Conservation (phyloP, 2,797 vertebrate species). For the Xenentodon cancila region DNA sequence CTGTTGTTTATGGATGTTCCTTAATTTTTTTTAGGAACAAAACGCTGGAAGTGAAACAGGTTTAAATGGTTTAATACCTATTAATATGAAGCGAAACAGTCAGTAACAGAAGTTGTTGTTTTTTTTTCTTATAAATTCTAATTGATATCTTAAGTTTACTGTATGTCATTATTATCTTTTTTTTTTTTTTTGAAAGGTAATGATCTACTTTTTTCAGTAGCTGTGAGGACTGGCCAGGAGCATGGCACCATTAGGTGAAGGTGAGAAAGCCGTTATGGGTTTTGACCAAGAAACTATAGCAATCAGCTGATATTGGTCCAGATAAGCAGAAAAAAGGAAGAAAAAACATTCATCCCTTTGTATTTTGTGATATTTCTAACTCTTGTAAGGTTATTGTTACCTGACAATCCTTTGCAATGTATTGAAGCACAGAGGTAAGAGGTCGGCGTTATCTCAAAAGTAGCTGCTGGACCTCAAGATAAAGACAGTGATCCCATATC, state of each 20-base stretch:
- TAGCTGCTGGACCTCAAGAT: not conserved
- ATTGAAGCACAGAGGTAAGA: conserved; percentile 14
- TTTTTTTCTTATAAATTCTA: not conserved
- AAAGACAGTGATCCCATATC: conserved; percentile 9
- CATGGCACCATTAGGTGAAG: conserved; percentile 14
- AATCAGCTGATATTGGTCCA: no score
- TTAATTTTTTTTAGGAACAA: conserved; percentile 33
- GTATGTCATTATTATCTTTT: not conserved
- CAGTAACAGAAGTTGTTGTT: not conserved
- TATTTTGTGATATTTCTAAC: conserved; percentile 18
- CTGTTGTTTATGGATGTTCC: conserved; percentile 47
- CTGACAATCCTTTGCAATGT: conserved; percentile 25
- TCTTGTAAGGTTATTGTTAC: conserved; percentile 28
- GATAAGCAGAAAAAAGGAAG: no score
- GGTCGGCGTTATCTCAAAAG: conserved; percentile 11
- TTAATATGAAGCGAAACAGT: not conserved
- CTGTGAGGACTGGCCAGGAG: conserved; percentile 3
- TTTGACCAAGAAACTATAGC: no score
- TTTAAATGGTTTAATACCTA: conserved; percentile 6
- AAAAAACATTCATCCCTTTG: no score
- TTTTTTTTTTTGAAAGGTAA: not conserved
- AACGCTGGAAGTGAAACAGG: not conserved
- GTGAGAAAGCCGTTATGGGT: no score
- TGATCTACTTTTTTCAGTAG: not conserved
- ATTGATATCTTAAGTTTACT: not conserved